A percentile compares a stretch with the other conserved stretches of the same genome.
Evolutionary conservation across 2,113 vertebrate species (phyloP).

Genomic region (Pseudolaguvia tuberculata): DNA sequence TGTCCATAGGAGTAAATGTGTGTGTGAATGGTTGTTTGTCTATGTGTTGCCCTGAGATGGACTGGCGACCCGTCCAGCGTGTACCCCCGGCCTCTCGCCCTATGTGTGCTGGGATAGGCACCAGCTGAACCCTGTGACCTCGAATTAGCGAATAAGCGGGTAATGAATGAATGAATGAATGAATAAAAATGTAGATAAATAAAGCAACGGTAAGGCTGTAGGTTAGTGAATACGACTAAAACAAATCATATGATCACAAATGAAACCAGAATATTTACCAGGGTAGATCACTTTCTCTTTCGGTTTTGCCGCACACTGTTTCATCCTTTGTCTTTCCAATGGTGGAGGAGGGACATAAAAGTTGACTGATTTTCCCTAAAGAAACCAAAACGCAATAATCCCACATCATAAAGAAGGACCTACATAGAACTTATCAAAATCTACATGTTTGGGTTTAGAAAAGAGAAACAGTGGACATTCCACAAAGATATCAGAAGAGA

Average conservation of each 20-base stretch:
- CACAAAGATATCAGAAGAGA: neutral
- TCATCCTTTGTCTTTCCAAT: slow-evolving; percentile 67
- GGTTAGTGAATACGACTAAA: neutral
- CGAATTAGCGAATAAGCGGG: no score
- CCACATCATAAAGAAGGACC: neutral
- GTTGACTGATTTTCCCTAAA: slow-evolving; percentile 82
- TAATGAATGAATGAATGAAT: no score
- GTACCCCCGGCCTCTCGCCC: no score
- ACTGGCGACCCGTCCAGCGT: no score
- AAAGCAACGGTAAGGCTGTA: neutral
- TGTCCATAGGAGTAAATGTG: no score
- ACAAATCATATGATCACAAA: neutral
- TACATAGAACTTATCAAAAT: neutral
- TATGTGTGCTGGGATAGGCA: no score
- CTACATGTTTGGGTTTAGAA: neutral
- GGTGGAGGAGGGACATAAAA: slow-evolving; percentile 88
- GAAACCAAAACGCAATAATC: slow-evolving; percentile 28
- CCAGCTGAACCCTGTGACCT: no score
- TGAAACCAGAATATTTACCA: slow-evolving; percentile 71
- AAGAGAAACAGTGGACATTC: neutral
- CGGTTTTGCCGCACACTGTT: slow-evolving; percentile 69
- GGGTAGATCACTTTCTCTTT: slow-evolving; percentile 85
- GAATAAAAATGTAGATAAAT: no score
- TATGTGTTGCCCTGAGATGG: no score
- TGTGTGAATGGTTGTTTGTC: no score